These are phyloP conservation scores for Acrocephalus scirpaceus DNA, from an alignment of 2,797 vertebrate species.

Conservation along the genomic window DNA sequence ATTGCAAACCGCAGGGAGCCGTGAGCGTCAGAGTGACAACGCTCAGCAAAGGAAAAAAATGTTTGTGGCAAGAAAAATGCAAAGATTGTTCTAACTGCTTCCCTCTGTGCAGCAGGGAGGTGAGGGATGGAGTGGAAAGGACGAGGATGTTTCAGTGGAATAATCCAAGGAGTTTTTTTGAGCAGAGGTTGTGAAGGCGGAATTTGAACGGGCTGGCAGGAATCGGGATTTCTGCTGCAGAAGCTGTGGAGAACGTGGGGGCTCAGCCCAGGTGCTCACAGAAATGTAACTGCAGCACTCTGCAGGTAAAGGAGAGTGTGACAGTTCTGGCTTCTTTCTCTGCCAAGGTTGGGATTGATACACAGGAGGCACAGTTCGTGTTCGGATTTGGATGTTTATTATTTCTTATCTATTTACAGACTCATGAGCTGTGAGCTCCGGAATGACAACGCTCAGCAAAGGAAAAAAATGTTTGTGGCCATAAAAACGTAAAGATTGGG, in stretches of 20 bases:
- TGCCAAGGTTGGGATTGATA: too few relatives aligned
- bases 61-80: neutral
- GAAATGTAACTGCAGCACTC: neutral
- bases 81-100: neutral
- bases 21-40: neutral
- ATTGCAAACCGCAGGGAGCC: neutral
- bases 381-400: too few relatives aligned
- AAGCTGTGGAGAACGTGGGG: neutral
- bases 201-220: accelerated
- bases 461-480: neutral
- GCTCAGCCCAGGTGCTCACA: neutral
- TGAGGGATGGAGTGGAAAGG: neutral
- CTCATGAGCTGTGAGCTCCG: neutral
- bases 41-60: neutral
- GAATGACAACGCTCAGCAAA: neutral
- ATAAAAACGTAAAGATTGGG: neutral
- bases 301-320: neutral
- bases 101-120: neutral
- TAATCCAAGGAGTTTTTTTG: neutral
- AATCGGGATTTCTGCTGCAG: neutral
- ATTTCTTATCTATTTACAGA: too few relatives aligned
- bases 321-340: too few relatives aligned
- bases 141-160: neutral
- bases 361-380: too few relatives aligned
- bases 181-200: neutral